Base-by-base conservation (phyloP, 1,140 invertebrate species). In the Musca domestica region DNA sequence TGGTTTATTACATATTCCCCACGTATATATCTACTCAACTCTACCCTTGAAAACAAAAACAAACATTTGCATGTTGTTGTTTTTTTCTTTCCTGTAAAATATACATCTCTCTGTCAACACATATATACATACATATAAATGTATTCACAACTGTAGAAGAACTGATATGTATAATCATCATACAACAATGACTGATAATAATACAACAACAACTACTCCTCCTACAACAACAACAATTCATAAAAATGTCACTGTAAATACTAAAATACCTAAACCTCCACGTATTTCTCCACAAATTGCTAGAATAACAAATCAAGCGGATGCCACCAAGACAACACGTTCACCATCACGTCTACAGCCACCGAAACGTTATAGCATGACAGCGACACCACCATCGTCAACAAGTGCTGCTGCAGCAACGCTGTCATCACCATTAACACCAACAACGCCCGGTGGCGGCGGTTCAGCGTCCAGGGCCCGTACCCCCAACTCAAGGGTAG, bases 331-430 rank as follows among this genome's bases (percentile, higher is more conserved):
- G 49, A 69, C 69, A 67, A 80, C 76, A 19, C 75, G 78, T 58
- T 82, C 80, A 25, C 80, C 80, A 61, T 81, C 80, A 63, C 77
- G 77, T 66, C 76, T 82, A 27, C 73, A 78, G 48, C 77, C 77
- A 48, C 80, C 80, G 3, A 82, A 82, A 63, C 78, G 80, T 9
- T 81, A 81, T 46, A 81, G 77, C 48, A 65, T 81, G 54, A 71
- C 73, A 68, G 61, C 69, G 22, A 63, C 56, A 34, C 22, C 71
- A 14, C 34, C 63, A 30, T 14, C 65, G 27, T 34, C 34, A 3
- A 66, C n/a, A n/a, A n/a, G n/a, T n/a, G 61, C 47, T 10, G 23
- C 47, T 12, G 48, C 30, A 3, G 22, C 15, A 15, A 14, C 67
- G 47, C 63, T 74, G n/a, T 69, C 73, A 10, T 20, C 12, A 20